These are phyloP conservation scores for Ctenopoma kingsleyae DNA, from an alignment of 2,797 vertebrate genomes.

Conservation along the genomic window DNA sequence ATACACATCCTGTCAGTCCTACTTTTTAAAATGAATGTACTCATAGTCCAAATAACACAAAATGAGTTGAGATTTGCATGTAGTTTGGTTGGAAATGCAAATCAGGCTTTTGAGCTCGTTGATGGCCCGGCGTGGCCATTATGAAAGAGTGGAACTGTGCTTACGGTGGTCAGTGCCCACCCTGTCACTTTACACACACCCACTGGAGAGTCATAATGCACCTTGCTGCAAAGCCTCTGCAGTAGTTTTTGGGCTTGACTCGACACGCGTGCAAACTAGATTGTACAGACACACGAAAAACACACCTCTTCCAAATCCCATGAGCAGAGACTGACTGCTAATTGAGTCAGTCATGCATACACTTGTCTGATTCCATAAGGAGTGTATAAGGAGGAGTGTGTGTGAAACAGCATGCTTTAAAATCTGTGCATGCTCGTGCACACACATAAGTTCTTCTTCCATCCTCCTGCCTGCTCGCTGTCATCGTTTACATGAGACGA, in stretches of 20 bases:
- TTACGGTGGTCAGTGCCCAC: slow-evolving; percentile 19
- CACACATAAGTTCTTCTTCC: background rate
- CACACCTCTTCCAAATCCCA: slow-evolving; percentile 13
- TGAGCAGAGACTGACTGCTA: slow-evolving; percentile 28
- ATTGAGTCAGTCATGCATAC: slow-evolving; percentile 36
- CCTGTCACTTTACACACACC: slow-evolving; percentile 30
- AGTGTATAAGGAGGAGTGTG: background rate
- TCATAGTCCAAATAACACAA: background rate
- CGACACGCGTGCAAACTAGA: slow-evolving; percentile 25
- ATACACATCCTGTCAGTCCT: background rate
- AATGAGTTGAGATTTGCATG: slow-evolving; percentile 3
- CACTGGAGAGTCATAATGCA: slow-evolving; percentile 50
- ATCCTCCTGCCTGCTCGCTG: background rate
- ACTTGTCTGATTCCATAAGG: slow-evolving; percentile 44
- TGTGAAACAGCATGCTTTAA: slow-evolving; percentile 3
- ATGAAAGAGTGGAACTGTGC: slow-evolving; percentile 42
- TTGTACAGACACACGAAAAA: slow-evolving; percentile 15
- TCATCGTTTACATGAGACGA: background rate
- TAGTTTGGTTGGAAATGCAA: slow-evolving; percentile 35
- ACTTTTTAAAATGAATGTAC: background rate
- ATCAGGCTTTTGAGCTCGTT: slow-evolving; percentile 21
- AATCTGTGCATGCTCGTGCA: slow-evolving; percentile 5
- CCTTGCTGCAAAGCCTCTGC: slow-evolving; percentile 20
- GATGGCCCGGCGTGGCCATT: slow-evolving; percentile 30
- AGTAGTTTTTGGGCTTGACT: slow-evolving; percentile 28